Evolutionary conservation across 1,140 invertebrate species (phyloP).

Genomic region (Marisa cornuarietis): DNA sequence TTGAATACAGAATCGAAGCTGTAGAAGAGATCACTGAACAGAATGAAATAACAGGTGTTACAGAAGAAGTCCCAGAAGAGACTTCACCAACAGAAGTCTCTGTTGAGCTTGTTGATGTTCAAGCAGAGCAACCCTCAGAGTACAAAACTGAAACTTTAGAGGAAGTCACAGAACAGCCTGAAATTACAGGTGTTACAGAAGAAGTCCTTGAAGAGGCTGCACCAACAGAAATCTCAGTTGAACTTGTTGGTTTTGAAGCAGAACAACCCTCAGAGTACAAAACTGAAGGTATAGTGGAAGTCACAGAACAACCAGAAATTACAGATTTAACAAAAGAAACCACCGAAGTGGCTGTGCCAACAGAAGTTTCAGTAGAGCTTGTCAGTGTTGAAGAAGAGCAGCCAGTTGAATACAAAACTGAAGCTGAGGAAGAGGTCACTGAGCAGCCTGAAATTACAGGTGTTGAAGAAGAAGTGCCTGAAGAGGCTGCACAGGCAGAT

Average conservation of each 20-base stretch:
- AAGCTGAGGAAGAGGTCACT: conserved; percentile 20
- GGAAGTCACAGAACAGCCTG: conserved; percentile 32
- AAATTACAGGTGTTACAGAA: conserved; percentile 31
- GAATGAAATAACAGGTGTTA: conserved; percentile 32
- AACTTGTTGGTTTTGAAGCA: conserved; percentile 28
- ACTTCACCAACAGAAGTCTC: conserved; percentile 29
- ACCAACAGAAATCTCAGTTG: conserved; percentile 38
- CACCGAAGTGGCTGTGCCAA: background rate
- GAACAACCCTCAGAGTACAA: conserved; percentile 24
- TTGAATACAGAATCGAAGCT: conserved; percentile 32
- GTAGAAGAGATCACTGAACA: conserved; percentile 33
- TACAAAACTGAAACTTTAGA: conserved; percentile 32
- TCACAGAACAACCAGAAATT: conserved; percentile 9
- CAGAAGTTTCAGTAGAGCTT: conserved; percentile 24
- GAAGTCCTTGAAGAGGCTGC: conserved; percentile 34
- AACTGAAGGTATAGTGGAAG: conserved; percentile 26
- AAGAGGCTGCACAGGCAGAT: conserved; percentile 31
- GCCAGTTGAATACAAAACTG: conserved; percentile 23
- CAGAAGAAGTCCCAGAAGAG: conserved; percentile 24
- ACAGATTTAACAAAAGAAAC: conserved; percentile 1
- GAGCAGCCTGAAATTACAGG: conserved; percentile 21
- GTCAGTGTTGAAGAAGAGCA: conserved; percentile 13
- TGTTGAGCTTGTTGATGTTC: conserved; percentile 25
- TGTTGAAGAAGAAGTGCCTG: conserved; percentile 34
- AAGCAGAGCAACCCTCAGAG: conserved; percentile 34